phyloP scores from a whole-genome alignment of 2,113 vertebrate genomes.

The Triplophysa siluroides region DNA sequence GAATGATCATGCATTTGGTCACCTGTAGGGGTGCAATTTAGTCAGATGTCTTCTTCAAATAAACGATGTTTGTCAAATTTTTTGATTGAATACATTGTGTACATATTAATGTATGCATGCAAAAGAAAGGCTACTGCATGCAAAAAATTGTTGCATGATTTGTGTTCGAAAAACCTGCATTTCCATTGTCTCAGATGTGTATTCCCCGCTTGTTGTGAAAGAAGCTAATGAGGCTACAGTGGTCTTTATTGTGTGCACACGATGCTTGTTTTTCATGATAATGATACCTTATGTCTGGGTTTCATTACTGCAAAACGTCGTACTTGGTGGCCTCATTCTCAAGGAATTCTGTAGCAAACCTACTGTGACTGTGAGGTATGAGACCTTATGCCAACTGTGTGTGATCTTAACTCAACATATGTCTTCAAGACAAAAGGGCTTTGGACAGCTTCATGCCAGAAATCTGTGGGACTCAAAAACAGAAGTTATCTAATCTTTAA shows the following conservation, averaged over 20 bases:
- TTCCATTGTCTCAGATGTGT: not conserved
- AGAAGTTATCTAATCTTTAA: conserved; percentile 20
- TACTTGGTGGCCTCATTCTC: conserved; percentile 29
- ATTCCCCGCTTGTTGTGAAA: not conserved
- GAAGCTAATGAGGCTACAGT: conserved; percentile 1
- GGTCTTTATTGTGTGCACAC: conserved; percentile 16
- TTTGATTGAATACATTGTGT: too few species aligned
- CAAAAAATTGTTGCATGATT: too few species aligned
- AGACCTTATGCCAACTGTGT: not conserved
- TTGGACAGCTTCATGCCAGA: not conserved
- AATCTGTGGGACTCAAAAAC: not conserved
- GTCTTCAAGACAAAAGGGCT: not conserved
- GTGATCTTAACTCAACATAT: conserved; percentile 7
- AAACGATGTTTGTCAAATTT: too few species aligned
- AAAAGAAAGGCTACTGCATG: too few species aligned
- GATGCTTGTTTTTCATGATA: conserved; percentile 36
- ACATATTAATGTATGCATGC: too few species aligned
- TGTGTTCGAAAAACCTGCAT: not conserved
- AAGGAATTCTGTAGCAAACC: conserved; percentile 9
- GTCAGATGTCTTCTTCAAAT: too few species aligned
- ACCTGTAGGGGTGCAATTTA: too few species aligned
- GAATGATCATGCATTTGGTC: too few species aligned
- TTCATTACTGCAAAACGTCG: conserved; percentile 34
- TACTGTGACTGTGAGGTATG: not conserved
- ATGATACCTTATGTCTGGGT: conserved; percentile 24